Evolutionary conservation across 2,113 vertebrate species (phyloP).

Genomic region (Onychostruthus taczanowskii): DNA sequence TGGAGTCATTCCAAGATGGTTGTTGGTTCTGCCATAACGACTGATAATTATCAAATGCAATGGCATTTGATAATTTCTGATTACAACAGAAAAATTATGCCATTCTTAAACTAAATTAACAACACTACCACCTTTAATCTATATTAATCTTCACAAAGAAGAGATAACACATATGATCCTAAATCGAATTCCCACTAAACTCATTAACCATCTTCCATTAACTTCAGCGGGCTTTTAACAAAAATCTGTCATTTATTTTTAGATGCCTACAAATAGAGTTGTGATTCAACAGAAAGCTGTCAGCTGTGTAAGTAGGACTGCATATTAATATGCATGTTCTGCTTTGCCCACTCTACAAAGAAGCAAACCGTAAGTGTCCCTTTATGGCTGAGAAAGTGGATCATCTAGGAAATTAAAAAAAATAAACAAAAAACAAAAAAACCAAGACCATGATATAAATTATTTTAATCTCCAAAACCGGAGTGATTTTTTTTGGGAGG

Average conservation of each 20-base stretch:
- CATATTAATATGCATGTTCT: neutral
- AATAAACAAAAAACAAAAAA: neutral
- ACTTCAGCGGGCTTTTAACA: neutral
- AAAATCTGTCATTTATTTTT: constrained; percentile 34
- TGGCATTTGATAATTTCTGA: neutral
- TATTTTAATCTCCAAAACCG: neutral
- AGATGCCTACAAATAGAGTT: neutral
- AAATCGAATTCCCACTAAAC: neutral
- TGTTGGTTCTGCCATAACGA: neutral
- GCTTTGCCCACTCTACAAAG: neutral
- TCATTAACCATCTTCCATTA: neutral
- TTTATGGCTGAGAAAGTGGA: neutral
- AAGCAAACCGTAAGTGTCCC: neutral
- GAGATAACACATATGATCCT: neutral
- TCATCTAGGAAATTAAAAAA: neutral
- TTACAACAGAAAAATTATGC: neutral
- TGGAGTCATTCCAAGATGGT: neutral
- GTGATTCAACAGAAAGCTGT: constrained; percentile 43
- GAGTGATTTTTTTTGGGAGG: neutral
- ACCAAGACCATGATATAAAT: accelerated
- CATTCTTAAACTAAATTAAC: neutral
- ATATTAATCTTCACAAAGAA: neutral
- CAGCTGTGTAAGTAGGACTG: neutral
- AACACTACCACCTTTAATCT: neutral
- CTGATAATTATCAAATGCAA: neutral